Conservation (phyloP, 1,140 invertebrate genomes). For the Augochlora pura region DNA sequence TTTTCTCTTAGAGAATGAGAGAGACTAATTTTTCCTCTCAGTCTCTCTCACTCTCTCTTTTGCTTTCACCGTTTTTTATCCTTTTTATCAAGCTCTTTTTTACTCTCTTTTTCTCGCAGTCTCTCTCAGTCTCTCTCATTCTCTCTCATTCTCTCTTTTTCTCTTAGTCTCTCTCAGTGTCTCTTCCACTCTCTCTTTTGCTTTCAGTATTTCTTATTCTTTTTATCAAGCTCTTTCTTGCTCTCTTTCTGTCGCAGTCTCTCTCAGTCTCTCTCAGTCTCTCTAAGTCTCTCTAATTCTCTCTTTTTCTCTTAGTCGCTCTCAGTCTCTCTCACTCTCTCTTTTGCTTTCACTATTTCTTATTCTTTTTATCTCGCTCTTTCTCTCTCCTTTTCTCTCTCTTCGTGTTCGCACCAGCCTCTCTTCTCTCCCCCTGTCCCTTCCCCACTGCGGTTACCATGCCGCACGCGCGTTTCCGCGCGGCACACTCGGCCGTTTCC, state of each 20-base stretch:
- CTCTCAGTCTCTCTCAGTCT: no score
- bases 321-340: background rate
- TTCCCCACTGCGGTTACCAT: slow-evolving; percentile 1
- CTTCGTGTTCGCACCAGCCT: no score
- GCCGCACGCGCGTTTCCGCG: slow-evolving; percentile 32
- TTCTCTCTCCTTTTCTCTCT: background rate
- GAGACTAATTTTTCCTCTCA: no score
- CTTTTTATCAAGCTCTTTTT: background rate
- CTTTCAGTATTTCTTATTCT: no score
- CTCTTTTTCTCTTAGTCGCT: no score
- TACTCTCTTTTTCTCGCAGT: background rate
- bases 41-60: background rate
- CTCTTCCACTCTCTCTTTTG: no score
- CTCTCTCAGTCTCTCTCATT: background rate
- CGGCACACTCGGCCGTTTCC: slow-evolving; percentile 36
- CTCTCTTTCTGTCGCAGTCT: no score
- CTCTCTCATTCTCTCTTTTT: no score
- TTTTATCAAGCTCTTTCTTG: no score
- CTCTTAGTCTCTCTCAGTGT: background rate
- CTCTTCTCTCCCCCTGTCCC: background rate
- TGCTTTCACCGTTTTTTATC: background rate
- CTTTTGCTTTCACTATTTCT: slow-evolving; percentile 6
- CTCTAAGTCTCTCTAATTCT: no score
- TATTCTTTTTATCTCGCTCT: background rate
- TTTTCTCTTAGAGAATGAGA: no score